Percentiles rank a stretch among this genome's conserved stretches.
phyloP scores from a whole-genome alignment of 2,797 vertebrate genomes.

The Choloepus didactylus region DNA sequence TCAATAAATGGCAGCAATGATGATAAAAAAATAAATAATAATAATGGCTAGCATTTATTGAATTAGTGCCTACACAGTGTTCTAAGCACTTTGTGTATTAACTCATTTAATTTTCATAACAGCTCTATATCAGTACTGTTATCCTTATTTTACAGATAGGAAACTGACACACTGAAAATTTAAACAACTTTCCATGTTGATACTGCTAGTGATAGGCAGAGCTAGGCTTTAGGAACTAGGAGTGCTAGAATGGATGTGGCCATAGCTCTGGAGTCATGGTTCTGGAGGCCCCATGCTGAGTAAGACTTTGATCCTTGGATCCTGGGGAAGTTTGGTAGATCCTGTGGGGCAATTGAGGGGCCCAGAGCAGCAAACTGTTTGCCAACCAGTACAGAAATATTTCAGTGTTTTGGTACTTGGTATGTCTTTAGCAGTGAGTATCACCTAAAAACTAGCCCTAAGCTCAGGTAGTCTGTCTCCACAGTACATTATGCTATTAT shows the following conservation, averaged over 20 bases:
- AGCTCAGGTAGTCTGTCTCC: background rate
- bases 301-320: slow-evolving; percentile 5
- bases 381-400: slow-evolving; percentile 48
- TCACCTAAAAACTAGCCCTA: background rate
- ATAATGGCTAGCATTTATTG: slow-evolving; percentile 16
- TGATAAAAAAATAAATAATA: slow-evolving; percentile 18
- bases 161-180: background rate
- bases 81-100: slow-evolving; percentile 29
- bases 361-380: slow-evolving; percentile 14
- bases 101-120: slow-evolving; percentile 44
- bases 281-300: background rate
- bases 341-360: background rate
- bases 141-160: background rate
- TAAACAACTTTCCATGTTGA: background rate
- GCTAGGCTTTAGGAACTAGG: background rate
- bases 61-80: background rate
- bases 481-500: background rate
- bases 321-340: background rate
- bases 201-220: background rate
- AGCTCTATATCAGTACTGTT: background rate
- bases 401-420: background rate
- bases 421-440: background rate
- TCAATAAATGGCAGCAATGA: slow-evolving; percentile 11
- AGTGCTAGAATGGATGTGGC: background rate
- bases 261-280: background rate